Evolutionary conservation across 2,888 invertebrate genomes (phyloP), one percentile per base, ranked within the genome.

Genomic region (Cephonodes hylas): DNA sequence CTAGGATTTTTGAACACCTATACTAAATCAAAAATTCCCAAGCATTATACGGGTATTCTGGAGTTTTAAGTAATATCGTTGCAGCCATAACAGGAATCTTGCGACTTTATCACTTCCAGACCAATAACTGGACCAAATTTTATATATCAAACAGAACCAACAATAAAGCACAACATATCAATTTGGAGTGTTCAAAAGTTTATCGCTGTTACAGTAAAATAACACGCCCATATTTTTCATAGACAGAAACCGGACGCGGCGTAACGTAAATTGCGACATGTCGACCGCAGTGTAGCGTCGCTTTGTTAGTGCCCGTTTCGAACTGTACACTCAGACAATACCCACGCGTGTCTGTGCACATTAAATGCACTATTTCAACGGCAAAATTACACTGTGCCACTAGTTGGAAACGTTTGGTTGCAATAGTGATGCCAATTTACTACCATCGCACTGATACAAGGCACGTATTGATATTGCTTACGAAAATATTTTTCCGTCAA

Each of bases 221-320:
- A 69, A 69, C 65, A 66, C 61, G 64, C 59, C 48, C 60, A 66
- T 70, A 71, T 73, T 71, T 69, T 67, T 68, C 57, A 65, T 62
- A 65, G 64, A 64, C 58, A 46, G 45, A 66, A 66, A 57, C 53
- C 46, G 63, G 61, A 65, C 20, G 34, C 60, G 62, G 60, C 63
- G 61, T 67, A 62, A 61, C 63, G 69, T 71, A 72, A 77, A 73
- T 78, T 75, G 75, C 69, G 62, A 71, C 60, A 70, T 68, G 68
- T 70, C 71, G 69, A 71, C 70, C 69, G 65, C 67, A 72, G 64
- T 31, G 18, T 23, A 5, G 69, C 68, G 63, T 70, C 64, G 70
- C 70, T 76, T 73, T 75, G 72, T 76, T 60, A 23, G 25, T 6
- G 45, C 4, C 34, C 34, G 31, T 56, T 56, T 15, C 20, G 56